Conservation (phyloP, 2,113 vertebrate species). For the Gambusia holbrooki region DNA sequence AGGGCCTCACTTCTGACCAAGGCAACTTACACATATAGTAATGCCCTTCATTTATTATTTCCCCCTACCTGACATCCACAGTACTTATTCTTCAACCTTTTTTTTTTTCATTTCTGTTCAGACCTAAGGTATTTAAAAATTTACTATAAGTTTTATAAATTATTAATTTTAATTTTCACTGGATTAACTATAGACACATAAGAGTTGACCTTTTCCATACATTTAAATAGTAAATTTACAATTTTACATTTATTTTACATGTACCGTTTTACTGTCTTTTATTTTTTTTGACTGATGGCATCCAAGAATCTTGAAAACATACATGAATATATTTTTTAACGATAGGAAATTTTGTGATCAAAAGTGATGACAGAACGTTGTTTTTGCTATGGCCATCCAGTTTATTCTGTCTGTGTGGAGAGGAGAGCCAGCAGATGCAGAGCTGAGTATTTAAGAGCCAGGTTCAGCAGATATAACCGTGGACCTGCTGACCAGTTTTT, state of each 20-base stretch:
- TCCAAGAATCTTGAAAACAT: background rate
- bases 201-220: background rate
- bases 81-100: too few species aligned
- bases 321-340: background rate
- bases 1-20: constrained; percentile 30
- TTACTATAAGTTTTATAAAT: background rate
- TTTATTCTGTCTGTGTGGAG: too few species aligned
- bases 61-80: too few species aligned
- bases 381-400: too few species aligned
- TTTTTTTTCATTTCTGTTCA: background rate
- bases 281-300: background rate
- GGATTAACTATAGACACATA: too few species aligned
- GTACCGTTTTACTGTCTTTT: too few species aligned
- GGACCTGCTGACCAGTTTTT: too few species aligned
- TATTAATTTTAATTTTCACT: too few species aligned
- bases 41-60: background rate
- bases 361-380: background rate
- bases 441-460: too few species aligned
- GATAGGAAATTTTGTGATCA: background rate
- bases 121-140: background rate
- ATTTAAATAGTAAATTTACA: background rate
- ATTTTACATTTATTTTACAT: too few species aligned
- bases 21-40: background rate
- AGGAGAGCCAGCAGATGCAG: too few species aligned
- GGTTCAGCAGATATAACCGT: too few species aligned